Base-by-base conservation (phyloP, 2,888 invertebrate species). In the Neria commutata region DNA sequence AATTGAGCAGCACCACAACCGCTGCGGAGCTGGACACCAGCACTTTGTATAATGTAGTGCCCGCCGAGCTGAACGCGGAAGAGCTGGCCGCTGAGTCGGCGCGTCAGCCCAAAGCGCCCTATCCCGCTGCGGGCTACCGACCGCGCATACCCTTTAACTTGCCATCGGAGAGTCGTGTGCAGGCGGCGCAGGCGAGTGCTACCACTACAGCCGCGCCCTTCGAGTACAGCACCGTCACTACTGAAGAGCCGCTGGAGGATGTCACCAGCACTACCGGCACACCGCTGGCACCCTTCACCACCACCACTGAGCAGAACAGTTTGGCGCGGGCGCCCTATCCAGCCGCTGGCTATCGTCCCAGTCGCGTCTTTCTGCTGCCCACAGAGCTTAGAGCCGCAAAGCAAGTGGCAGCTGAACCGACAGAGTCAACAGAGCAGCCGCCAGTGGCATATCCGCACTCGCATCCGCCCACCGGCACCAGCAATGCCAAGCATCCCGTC, bases 81-180 rank as follows among this genome's bases (percentile, higher is more conserved):
- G 25, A n/a, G 24, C 26, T 25, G 25, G 25, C 24, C 17, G 16
- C 37, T 6, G 23, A 10, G 16, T 19, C 33, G 10, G n/a, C 23
- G 4, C 54, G 50, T 26, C 61, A 11, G 16, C 42, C 25, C 1
- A 69, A 67, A n/a, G 66, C 68, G 14, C 75, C 77, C 2, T 78
- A 77, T 62, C 73, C 77, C n/a, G 52, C 77, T 14, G 70, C 76
- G 3, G 77, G 79, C 3, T 74, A 68, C 52, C 67, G 74, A 2
- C 79, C 78, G 3, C 74, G 66, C 57, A 68, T 72, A 6, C 71
- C 73, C 0, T 78, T 78, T 33, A 58, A 54, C 0, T 55, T 78
- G 54, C 77, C 78, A 29, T 74, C 64, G 1, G n/a, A n/a, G n/a
- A n/a, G n/a, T n/a, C 4, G 2, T 2, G 21, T 19, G 3, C 17